Conservation (phyloP, 2,888 invertebrate species). For the Caenorhabditis uteleia region DNA sequence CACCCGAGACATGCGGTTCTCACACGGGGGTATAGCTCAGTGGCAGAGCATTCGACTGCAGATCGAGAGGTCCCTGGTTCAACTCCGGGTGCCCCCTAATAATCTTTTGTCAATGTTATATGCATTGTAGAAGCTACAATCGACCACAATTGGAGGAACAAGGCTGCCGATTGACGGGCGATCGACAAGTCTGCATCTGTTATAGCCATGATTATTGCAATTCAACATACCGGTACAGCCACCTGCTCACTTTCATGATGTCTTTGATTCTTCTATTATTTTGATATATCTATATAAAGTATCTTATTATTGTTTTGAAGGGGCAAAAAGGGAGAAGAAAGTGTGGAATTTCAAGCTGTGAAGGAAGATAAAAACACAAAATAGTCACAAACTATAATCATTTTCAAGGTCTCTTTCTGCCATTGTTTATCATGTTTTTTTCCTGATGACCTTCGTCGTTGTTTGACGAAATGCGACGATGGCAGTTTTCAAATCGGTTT, state of each 20-base stretch:
- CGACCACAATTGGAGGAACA: constrained; percentile 33
- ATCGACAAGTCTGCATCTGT: constrained; percentile 41
- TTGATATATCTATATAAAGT: no score
- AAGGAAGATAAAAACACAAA: no score
- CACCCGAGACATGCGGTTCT: not conserved
- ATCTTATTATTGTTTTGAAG: no score
- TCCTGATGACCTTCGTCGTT: no score
- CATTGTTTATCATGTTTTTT: no score
- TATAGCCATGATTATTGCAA: constrained; percentile 39
- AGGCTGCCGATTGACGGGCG: constrained; percentile 37
- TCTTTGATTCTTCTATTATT: constrained; percentile 5
- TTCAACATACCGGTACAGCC: not conserved
- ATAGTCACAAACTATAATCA: no score
- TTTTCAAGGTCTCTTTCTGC: no score
- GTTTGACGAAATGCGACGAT: no score
- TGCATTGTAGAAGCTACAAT: constrained; percentile 16
- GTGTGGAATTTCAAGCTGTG: no score
- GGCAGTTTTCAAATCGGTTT: no score
- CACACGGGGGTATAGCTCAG: constrained; percentile 64
- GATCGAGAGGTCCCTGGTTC: constrained; percentile 68
- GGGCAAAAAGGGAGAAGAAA: no score
- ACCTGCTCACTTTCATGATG: not conserved
- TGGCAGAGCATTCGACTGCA: constrained; percentile 69
- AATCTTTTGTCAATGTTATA: no score
- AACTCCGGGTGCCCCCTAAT: constrained; percentile 31